These are phyloP conservation scores for Xylocopa sonorina DNA, from an alignment of 1,140 invertebrate genomes.

Conservation along the genomic window DNA sequence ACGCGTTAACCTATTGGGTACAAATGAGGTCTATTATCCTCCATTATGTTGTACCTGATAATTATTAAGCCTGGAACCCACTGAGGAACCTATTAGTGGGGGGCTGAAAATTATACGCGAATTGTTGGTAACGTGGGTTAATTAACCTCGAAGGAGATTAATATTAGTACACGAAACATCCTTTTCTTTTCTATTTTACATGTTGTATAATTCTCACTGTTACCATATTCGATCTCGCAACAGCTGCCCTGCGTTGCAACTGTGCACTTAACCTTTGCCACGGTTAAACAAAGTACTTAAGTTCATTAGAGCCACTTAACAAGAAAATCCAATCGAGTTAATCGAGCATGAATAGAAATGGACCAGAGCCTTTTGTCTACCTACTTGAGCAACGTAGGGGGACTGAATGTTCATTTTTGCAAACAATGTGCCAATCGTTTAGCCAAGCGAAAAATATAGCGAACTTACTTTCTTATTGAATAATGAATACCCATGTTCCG, in stretches of 20 bases:
- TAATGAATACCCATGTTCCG: background rate
- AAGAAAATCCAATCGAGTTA: conserved; percentile 5
- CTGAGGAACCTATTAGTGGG: background rate
- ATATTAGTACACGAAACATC: no score
- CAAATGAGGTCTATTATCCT: background rate
- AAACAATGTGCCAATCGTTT: background rate
- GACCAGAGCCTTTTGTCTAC: background rate
- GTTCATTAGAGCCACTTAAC: conserved; percentile 22
- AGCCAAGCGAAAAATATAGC: no score
- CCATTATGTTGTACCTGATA: background rate
- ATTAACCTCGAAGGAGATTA: background rate
- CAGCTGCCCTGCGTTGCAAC: background rate
- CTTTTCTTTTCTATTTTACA: background rate
- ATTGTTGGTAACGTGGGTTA: background rate
- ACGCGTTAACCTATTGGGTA: background rate
- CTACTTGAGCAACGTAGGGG: background rate
- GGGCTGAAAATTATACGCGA: background rate
- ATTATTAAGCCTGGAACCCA: background rate
- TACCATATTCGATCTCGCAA: background rate
- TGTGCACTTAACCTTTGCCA: background rate
- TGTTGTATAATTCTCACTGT: background rate
- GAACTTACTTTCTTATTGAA: background rate
- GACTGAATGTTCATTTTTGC: background rate
- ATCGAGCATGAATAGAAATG: background rate
- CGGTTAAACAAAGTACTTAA: conserved; percentile 14